Conservation (phyloP, 2,113 vertebrate species). For the cat (Felis catus) region DNA sequence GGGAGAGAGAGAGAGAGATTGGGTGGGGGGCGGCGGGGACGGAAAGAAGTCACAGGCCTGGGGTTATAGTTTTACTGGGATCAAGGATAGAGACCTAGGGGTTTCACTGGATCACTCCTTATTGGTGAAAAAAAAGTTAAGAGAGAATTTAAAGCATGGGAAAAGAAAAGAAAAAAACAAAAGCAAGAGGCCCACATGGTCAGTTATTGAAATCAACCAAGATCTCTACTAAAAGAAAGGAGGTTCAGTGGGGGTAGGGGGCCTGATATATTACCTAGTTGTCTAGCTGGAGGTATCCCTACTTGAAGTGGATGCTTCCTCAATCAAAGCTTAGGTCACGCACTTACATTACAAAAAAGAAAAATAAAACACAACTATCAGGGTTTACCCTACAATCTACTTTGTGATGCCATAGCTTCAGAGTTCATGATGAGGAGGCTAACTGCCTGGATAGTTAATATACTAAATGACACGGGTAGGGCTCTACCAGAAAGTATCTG, state of each 20-base stretch:
- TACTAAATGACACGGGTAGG: background rate
- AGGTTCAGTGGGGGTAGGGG: background rate
- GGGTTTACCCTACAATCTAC: background rate
- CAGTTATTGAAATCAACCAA: background rate
- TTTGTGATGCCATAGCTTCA: background rate
- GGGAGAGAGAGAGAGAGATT: background rate
- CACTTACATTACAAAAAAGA: background rate
- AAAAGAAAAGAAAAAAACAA: background rate
- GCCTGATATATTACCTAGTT: background rate
- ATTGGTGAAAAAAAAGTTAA: background rate
- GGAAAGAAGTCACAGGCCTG: background rate
- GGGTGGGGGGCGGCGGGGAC: fast-evolving
- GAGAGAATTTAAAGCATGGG: background rate
- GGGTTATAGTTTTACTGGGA: background rate
- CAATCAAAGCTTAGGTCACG: background rate
- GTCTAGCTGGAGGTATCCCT: background rate
- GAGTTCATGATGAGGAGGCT: background rate
- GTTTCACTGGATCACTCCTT: background rate
- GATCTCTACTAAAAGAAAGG: background rate
- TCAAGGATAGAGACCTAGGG: background rate
- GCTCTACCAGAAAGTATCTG: too few species aligned
- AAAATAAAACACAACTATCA: background rate
- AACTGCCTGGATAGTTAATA: background rate
- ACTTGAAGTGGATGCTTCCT: background rate
- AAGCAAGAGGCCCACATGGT: too few species aligned